phyloP scores from a whole-genome alignment of 1,140 invertebrate species.

The Drosophila guanche region DNA sequence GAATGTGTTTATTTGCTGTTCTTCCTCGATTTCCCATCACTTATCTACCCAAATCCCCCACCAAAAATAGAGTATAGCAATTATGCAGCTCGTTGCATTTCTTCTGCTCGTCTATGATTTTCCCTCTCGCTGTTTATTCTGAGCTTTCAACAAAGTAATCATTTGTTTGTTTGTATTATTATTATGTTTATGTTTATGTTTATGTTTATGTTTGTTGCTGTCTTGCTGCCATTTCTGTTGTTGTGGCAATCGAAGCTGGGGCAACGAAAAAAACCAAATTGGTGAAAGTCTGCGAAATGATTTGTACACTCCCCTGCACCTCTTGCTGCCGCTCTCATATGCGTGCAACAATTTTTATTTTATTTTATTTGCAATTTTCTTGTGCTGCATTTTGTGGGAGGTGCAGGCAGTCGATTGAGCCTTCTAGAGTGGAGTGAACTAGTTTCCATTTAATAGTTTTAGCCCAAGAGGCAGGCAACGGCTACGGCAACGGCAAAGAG shows the following conservation, averaged over 20 bases:
- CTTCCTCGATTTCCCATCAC: too few relatives aligned
- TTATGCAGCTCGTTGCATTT: conserved; percentile 19
- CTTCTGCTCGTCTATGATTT: background rate
- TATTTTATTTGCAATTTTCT: conserved; percentile 38
- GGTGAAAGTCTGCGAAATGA: conserved; percentile 66
- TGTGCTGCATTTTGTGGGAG: conserved; percentile 34
- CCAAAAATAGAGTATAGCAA: conserved; percentile 9
- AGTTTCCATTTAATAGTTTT: conserved; percentile 72
- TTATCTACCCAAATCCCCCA: too few relatives aligned
- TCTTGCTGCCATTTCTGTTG: conserved; percentile 30
- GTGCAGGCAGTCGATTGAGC: conserved; percentile 73
- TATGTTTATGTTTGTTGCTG: background rate
- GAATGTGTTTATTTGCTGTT: too few relatives aligned
- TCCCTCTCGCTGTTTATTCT: conserved; percentile 23
- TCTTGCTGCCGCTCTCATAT: conserved; percentile 34
- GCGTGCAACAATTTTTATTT: conserved; percentile 69
- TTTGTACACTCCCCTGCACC: conserved; percentile 14
- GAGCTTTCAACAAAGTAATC: conserved; percentile 21
- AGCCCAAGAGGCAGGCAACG: conserved; percentile 44
- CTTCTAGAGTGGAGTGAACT: conserved; percentile 72
- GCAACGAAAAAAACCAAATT: conserved; percentile 44
- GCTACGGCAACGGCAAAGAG: conserved; percentile 59
- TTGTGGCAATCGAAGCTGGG: conserved; percentile 50
- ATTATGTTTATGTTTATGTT: background rate
- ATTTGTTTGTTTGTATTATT: conserved; percentile 36